Conservation (phyloP, 2,113 vertebrate species). For the Oplegnathus fasciatus region DNA sequence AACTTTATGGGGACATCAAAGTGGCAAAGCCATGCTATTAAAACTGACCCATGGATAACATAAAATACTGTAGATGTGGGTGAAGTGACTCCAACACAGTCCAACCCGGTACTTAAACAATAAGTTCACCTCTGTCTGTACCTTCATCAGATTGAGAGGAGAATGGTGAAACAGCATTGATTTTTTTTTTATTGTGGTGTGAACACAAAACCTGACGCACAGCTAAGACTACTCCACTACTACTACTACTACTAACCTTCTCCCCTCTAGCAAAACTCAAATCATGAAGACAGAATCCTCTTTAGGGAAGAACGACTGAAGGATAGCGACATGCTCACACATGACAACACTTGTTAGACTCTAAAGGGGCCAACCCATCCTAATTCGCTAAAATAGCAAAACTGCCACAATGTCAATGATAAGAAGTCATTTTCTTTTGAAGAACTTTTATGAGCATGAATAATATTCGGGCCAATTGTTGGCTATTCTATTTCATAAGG, state of each 20-base stretch:
- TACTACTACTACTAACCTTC: no score
- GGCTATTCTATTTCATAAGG: constrained; percentile 74
- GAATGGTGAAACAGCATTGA: constrained; percentile 52
- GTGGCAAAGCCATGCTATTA: constrained; percentile 30
- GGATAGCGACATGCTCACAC: constrained; percentile 43
- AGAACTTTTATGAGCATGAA: constrained; percentile 79
- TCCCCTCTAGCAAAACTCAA: constrained; percentile 50
- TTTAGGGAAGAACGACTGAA: constrained; percentile 42
- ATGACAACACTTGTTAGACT: constrained; percentile 64
- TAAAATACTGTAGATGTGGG: constrained; percentile 24
- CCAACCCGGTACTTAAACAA: constrained; percentile 9
- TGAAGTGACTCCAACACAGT: constrained; percentile 1
- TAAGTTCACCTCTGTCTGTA: constrained; percentile 7
- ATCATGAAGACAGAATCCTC: constrained; percentile 29
- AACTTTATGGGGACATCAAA: constrained; percentile 48
- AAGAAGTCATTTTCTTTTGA: constrained; percentile 81
- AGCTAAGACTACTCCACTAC: no score
- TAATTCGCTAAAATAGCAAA: constrained; percentile 73
- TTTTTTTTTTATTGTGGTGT: constrained; percentile 51
- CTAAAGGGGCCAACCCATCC: constrained; percentile 37
- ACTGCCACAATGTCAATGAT: constrained; percentile 56
- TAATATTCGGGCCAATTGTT: constrained; percentile 78
- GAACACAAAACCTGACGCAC: constrained; percentile 36
- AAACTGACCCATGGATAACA: constrained; percentile 4
- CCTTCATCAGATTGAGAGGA: constrained; percentile 53